Evolutionary conservation across 1,140 invertebrate species (phyloP).

Genomic region (Triops longicaudatus): DNA sequence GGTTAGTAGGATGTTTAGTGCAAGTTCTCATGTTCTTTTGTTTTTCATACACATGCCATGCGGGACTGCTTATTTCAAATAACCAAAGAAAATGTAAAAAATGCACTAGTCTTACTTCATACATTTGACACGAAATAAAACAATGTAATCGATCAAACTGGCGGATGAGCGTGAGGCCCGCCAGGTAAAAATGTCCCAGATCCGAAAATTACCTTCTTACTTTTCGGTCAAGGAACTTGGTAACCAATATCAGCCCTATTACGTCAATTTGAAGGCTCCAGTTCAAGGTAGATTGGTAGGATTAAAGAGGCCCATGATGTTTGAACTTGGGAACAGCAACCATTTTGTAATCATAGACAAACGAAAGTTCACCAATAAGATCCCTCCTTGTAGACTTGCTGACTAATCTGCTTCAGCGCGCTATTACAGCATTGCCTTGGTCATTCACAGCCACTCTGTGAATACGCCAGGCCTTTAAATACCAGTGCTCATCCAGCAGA

Average conservation of each 20-base stretch:
- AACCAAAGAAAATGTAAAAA: too few species aligned
- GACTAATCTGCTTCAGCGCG: neutral
- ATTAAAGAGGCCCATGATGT: neutral
- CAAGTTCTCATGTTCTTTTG: neutral
- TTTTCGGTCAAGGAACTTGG: neutral
- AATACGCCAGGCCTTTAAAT: slow-evolving; percentile 2
- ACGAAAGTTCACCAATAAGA: slow-evolving; percentile 15
- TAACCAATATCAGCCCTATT: neutral
- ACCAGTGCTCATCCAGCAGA: neutral
- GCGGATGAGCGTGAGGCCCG: too few species aligned
- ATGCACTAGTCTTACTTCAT: too few species aligned
- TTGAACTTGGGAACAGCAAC: neutral
- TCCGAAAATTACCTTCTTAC: neutral
- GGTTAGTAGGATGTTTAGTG: neutral
- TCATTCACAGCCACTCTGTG: neutral
- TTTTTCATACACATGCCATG: too few species aligned
- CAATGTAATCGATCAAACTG: too few species aligned
- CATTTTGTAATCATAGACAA: neutral
- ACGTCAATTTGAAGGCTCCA: neutral
- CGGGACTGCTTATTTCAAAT: too few species aligned
- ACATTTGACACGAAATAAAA: too few species aligned
- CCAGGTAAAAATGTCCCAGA: neutral
- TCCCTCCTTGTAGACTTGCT: neutral
- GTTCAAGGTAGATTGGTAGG: neutral
- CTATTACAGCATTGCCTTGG: neutral